Conservation (phyloP, 2,888 invertebrate species). For the Drosophila colorata region DNA sequence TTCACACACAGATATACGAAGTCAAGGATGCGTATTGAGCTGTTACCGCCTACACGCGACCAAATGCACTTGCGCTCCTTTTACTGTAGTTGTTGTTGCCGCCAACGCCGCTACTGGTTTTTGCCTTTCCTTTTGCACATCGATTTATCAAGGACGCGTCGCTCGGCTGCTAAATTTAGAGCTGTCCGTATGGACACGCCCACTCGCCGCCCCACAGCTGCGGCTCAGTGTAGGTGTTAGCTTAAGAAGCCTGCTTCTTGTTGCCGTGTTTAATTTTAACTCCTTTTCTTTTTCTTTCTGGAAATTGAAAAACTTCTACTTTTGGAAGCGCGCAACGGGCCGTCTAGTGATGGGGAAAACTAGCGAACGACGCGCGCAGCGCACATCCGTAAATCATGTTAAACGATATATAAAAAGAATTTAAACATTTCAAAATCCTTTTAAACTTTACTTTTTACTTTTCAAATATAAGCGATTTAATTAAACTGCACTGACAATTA, state of each 20-base stretch:
- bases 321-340: slow-evolving; percentile 24
- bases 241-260: neutral
- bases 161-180: slow-evolving; percentile 56
- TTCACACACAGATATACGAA: slow-evolving; percentile 26
- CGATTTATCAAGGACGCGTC: slow-evolving; percentile 70
- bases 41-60: slow-evolving; percentile 46
- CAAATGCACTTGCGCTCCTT: slow-evolving; percentile 35
- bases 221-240: slow-evolving; percentile 14
- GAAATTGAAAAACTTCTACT: slow-evolving; percentile 12
- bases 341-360: slow-evolving; percentile 28
- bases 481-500: neutral
- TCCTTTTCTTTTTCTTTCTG: slow-evolving; percentile 1
- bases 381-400: neutral
- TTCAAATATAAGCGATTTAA: neutral
- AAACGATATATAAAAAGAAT: neutral
- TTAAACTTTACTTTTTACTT: neutral
- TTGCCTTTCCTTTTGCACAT: slow-evolving; percentile 56
- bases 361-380: neutral
- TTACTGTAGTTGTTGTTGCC: slow-evolving; percentile 13
- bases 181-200: slow-evolving; percentile 35
- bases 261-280: slow-evolving; percentile 8
- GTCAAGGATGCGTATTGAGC: slow-evolving; percentile 47
- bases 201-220: slow-evolving; percentile 20
- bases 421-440: neutral
- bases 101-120: slow-evolving; percentile 19